Evolutionary conservation across 2,797 vertebrate genomes (phyloP).

Genomic region (Cyprinodon diabolis): DNA sequence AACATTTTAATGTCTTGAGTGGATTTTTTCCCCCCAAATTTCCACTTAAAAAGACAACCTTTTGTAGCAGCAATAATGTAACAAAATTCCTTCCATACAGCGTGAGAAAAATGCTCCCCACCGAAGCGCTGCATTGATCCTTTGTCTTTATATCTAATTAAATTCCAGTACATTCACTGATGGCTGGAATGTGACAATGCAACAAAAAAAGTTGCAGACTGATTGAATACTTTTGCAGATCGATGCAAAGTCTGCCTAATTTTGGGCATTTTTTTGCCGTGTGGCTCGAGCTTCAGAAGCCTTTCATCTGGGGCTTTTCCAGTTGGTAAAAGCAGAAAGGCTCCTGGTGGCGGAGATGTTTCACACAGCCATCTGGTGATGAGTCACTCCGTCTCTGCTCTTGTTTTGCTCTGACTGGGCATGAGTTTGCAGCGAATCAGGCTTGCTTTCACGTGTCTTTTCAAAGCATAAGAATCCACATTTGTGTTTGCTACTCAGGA

Average conservation of each 20-base stretch:
- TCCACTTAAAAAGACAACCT: too few relatives aligned
- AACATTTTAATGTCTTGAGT: too few relatives aligned
- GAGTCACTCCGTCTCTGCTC: slow-evolving; percentile 69
- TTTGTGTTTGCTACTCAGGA: slow-evolving; percentile 43
- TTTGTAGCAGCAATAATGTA: too few relatives aligned
- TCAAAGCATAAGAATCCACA: slow-evolving; percentile 38
- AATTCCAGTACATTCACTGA: not conserved
- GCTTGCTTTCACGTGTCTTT: slow-evolving; percentile 17
- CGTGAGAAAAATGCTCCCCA: too few relatives aligned
- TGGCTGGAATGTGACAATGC: not conserved
- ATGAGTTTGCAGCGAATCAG: slow-evolving; percentile 31
- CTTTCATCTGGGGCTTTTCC: slow-evolving; percentile 56
- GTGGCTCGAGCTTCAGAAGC: slow-evolving; percentile 39
- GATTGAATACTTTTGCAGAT: not conserved
- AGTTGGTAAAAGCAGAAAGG: slow-evolving; percentile 77
- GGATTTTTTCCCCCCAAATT: too few relatives aligned
- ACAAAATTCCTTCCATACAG: too few relatives aligned
- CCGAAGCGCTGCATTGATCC: too few relatives aligned
- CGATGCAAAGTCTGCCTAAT: not conserved
- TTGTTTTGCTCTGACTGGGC: slow-evolving; percentile 60
- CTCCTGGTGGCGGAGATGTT: slow-evolving; percentile 70
- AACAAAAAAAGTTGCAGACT: not conserved
- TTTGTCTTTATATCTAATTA: not conserved
- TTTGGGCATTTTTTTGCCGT: slow-evolving; percentile 24
- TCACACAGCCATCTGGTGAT: slow-evolving; percentile 76